Base-by-base conservation (phyloP, 2,797 vertebrate genomes). In the Mormyrus proboscirostris region DNA sequence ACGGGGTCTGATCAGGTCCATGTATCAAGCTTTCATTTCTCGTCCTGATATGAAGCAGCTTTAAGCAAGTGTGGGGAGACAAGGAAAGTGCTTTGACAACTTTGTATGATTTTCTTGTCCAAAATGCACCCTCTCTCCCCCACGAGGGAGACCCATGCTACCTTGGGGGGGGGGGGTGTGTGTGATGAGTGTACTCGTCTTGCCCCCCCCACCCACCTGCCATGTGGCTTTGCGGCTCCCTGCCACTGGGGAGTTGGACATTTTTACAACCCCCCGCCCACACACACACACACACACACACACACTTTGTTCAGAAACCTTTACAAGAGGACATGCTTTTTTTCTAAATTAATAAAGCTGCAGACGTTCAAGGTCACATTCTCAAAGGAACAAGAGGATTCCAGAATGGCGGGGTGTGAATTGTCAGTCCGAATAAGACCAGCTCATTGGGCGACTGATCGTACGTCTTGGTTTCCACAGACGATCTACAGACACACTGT, bases 281-380 rank as follows among this genome's bases (percentile, higher is more conserved):
- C 29, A 29, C 29, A 33, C 47, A 4, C 41, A 4, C 47, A 1
- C 47, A 7, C 47, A 9, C 8, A 47, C 44, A 47, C 12, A 5
- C 25, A 69, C 1, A 33, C 33, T 44, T 47, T 82, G 41, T 82
- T 82, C 41, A 47, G 47, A 29, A 85, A 85, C 41, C 22, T 25
- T 84, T 84, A 84, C 5, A 50, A 22, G 82, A 29, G 47, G 82
- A 50, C 41, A 49, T 50, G 82, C 19, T 9, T 25, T 84, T 76
- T 85, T 85, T 8, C 76, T 49, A 51, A 51, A 25, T 85, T 85
- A 49, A 85, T 85, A 85, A 84, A 25, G n/a, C 82, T 25, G 82
- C 9, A 51, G 82, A 85, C 10, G 2, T 44, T 29, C 47, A 51
- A 85, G 44, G 82, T 85, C 82, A 85, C 49, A 51, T 51, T 50